Base-by-base conservation (phyloP, 2,113 vertebrate species). In the Tetrax tetrax region DNA sequence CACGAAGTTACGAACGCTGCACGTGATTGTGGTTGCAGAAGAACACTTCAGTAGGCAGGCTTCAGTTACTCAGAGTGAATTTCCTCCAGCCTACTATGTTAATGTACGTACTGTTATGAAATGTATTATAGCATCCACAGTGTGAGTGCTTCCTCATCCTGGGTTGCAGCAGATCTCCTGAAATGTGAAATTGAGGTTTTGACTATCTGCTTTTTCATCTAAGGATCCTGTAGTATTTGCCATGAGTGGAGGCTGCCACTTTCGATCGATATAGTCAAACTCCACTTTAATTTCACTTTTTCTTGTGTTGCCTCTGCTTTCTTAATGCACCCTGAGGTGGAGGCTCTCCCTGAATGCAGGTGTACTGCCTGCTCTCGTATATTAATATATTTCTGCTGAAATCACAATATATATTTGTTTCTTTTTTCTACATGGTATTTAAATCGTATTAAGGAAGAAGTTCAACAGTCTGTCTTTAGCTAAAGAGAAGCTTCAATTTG, bases 321-420 rank as follows among this genome's bases (percentile, higher is more conserved):
- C 27, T 64, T 64, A 65, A 43, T 12, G 9, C 19, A 12, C 19
- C 17, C 8, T 63, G 21, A 14, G 13, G 12, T 50, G 31, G 24
- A 90, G 72, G 13, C 45, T 92, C 21, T 82, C 13, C 14, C 13
- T 88, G 38, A 80, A 48, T 56, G 29, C 38, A 57, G 27, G 13
- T 79, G 64, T 79, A 41, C 41, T 60, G 11, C 31, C 35, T 76
- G 1, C 10, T 79, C 17, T 56, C 8, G 24, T 23, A 3, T 57
- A 18, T 61, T 85, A 57, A 76, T 7, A 7, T 51, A 12, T 51
- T 83, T 74, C 60, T 91, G 50, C 14, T 81, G 29, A 91, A 87
- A 59, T 74, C 35, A 54, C 0, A 0, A 6, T 2, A 0, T 57
- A 1, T 63, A 38, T 81, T 57, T 85, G 3, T 54, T 80, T 70